phyloP scores from a whole-genome alignment of 2,888 invertebrate species.

The Argyresthia albistria region DNA sequence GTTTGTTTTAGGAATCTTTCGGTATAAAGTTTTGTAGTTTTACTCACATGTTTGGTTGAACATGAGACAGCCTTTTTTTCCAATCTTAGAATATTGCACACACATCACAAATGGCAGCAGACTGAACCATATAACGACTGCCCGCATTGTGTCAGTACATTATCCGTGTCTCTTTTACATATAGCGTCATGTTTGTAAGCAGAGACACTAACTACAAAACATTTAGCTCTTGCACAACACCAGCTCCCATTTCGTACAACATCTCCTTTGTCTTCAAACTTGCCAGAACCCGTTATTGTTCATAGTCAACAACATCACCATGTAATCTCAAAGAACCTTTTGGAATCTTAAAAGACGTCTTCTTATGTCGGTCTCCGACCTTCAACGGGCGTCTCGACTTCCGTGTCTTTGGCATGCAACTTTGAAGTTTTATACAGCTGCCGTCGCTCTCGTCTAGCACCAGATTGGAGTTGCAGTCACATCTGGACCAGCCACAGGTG shows the following conservation, averaged over 20 bases:
- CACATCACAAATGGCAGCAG: too few relatives aligned
- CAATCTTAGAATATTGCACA: constrained; percentile 29
- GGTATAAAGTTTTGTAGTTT: background rate
- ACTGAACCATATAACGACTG: constrained; percentile 19
- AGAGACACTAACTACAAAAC: background rate
- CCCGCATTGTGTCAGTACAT: background rate
- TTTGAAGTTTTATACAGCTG: constrained; percentile 18
- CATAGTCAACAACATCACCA: too few relatives aligned
- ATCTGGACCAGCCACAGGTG: constrained; percentile 57
- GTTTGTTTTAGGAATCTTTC: background rate
- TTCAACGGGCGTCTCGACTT: background rate
- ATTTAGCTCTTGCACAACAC: too few relatives aligned
- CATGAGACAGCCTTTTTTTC: constrained; percentile 32
- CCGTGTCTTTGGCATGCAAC: constrained; percentile 15
- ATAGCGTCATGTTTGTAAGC: background rate
- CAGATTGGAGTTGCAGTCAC: constrained; percentile 40
- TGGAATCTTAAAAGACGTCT: background rate
- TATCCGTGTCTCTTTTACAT: background rate
- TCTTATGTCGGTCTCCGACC: background rate
- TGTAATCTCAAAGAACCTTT: background rate
- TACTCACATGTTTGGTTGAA: constrained; percentile 54
- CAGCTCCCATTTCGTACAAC: too few relatives aligned
- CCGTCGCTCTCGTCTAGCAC: constrained; percentile 26
- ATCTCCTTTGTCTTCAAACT: too few relatives aligned
- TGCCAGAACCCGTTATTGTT: too few relatives aligned